A percentile compares a stretch with the other conserved stretches of the same genome.
Conservation (phyloP, 2,113 vertebrate genomes). For the Poeciliopsis turrubarensis region DNA sequence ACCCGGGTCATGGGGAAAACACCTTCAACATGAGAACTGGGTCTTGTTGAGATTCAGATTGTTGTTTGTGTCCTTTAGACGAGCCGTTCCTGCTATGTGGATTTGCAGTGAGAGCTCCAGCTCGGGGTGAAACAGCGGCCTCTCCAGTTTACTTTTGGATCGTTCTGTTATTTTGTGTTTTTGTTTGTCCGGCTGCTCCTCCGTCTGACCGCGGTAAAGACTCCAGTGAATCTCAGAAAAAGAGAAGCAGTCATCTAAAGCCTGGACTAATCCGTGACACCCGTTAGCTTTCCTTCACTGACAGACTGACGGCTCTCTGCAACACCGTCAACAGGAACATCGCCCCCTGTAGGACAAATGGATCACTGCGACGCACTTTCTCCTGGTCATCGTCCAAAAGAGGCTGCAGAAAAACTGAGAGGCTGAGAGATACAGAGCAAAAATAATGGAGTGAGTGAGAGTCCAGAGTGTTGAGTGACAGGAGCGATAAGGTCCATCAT, state of each 20-base stretch:
- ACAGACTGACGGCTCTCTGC: constrained; percentile 25
- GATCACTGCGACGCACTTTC: constrained; percentile 54
- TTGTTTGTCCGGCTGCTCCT: constrained; percentile 25
- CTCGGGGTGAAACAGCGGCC: too few species aligned
- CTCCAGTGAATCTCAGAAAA: constrained; percentile 40
- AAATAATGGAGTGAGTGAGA: constrained; percentile 19
- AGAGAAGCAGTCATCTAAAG: constrained; percentile 68
- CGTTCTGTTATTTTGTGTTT: constrained; percentile 24
- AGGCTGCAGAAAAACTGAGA: neutral
- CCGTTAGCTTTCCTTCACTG: constrained; percentile 58
- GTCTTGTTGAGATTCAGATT: too few species aligned
- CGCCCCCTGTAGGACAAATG: constrained; percentile 71
- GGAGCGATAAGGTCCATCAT: constrained; percentile 67
- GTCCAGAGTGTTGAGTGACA: constrained; percentile 59
- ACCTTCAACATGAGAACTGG: too few species aligned
- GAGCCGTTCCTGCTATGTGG: too few species aligned
- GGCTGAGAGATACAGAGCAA: constrained; percentile 12
- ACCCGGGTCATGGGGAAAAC: too few species aligned
- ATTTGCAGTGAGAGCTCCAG: too few species aligned
- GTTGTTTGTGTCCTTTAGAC: too few species aligned
- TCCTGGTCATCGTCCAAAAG: constrained; percentile 41
- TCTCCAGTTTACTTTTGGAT: constrained; percentile 13
- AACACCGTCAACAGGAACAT: constrained; percentile 63
- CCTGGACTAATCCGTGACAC: constrained; percentile 61
- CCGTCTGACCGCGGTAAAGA: constrained; percentile 45